Percentiles rank a stretch among this genome's conserved stretches.
Conservation (phyloP, 2,888 invertebrate species). For the Drosophila borealis region DNA sequence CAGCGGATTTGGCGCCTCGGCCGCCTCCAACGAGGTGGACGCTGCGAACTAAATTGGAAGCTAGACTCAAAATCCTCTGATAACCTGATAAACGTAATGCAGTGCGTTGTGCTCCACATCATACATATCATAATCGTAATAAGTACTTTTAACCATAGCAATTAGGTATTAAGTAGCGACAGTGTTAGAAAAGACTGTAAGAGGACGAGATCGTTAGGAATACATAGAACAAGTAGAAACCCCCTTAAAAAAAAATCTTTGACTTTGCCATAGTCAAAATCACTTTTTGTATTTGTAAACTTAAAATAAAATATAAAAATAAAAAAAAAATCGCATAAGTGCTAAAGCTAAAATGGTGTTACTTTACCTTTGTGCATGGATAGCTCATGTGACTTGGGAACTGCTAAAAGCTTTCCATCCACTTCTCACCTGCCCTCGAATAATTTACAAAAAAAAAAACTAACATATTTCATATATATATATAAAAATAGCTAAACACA, state of each 20-base stretch:
- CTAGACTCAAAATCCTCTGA: constrained; percentile 1
- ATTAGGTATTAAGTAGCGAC: constrained; percentile 50
- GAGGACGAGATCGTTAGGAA: constrained; percentile 37
- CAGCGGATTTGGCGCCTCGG: constrained; percentile 34
- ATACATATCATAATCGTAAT: constrained; percentile 28
- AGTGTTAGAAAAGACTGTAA: constrained; percentile 74
- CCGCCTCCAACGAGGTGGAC: constrained; percentile 54
- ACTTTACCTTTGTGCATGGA: constrained; percentile 20
- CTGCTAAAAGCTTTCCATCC: constrained; percentile 53
- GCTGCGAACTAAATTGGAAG: constrained; percentile 32
- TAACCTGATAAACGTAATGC: constrained; percentile 41
- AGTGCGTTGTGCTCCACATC: constrained; percentile 64
- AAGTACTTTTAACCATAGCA: constrained; percentile 25
- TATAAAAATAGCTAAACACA: constrained; percentile 6
- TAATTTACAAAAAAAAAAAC: constrained; percentile 20
- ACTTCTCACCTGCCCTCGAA: constrained; percentile 27
- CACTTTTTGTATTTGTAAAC: constrained; percentile 54
- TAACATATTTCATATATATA: constrained; percentile 7
- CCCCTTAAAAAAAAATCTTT: not conserved
- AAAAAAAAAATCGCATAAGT: constrained; percentile 41
- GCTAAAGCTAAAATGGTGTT: constrained; percentile 27
- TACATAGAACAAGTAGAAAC: constrained; percentile 21
- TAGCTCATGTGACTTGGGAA: constrained; percentile 52
- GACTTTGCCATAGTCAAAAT: constrained; percentile 52
- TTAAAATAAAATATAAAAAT: constrained; percentile 49